Evolutionary conservation across 2,888 invertebrate genomes (phyloP), one percentile per base, ranked within the genome.

Genomic region (Endotricha flammealis): DNA sequence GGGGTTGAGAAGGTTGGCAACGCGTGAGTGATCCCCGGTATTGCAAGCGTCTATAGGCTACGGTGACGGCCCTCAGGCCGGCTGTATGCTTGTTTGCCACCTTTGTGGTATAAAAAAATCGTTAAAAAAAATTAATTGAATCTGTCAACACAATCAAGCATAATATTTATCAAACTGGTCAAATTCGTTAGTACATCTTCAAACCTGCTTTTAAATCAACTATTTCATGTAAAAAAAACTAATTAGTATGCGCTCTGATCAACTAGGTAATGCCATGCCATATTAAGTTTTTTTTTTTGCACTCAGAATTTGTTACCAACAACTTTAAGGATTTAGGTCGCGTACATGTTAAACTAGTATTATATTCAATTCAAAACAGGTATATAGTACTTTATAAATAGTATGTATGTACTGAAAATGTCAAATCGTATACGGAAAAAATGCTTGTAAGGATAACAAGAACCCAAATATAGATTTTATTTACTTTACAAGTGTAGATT

Each of bases 211-310:
- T n/a, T 8, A 20, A 20, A 20, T 8, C 20, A 6, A n/a, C 60
- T 38, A 16, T 24, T 39, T 29, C 20, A 42, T 45, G 34, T 34
- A 41, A 53, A 50, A 55, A 50, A 50, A 13, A 12, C 6, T 9
- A 25, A 25, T 12, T 14, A n/a, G 25, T 32, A 13, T 13, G 8
- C n/a, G 13, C 4, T 2, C 13, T 14, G 30, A 20, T 23, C 20
- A 4, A 20, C 20, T 20, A 20, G 20, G 20, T 20, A 20, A 20
- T 20, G 20, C n/a, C 20, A 20, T 8, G 8, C 20, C 20, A 20
- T 20, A 20, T 20, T 20, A 20, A 20, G 20, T 20, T 8, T 20
- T 20, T 16, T 20, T 20, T 20, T 20, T 20, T 20, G 2, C 20
- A 8, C 20, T n/a, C 6, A n/a, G 20, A 3, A 20, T 7, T 16